Base-by-base conservation (phyloP, 2,797 vertebrate species). In the Sebastes ruberrimus region DNA sequence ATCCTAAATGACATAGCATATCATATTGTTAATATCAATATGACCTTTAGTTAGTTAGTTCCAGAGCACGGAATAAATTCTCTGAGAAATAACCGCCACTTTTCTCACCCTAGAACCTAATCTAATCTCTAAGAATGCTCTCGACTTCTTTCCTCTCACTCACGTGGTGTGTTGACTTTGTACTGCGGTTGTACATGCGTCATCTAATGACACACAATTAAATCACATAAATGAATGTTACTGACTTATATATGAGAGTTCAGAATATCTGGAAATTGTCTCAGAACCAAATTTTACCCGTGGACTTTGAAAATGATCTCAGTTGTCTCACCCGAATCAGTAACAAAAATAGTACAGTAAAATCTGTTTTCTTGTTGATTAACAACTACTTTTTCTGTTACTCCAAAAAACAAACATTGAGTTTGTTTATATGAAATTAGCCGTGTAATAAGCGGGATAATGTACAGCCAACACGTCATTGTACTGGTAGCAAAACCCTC, bases 81-180 rank as follows among this genome's bases (percentile, higher is more conserved):
- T 64, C 18, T 10, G n/a, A 38, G 10, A 59, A 60, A 33, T 20
- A 16, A 4, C 1, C 0, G 0, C 13, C 1, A 1, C n/a, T n/a
- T 56, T 0, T n/a, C 32, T 28, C 1, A 27, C 2, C 3, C n/a
- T 60, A 35, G 10, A 76, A 14, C 1, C 2, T 60, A 25, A 49
- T 60, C 63, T 59, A 23, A 32, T 23, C 14, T 33, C 6, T 10
- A 4, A 16, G 3, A 33, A 53, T 16, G 10, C 22, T 8, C 3
- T 30, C 1, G 3, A 18, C 6, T 7, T 30, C 9, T 22, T 52
- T 27, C 6, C 27, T n/a, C 10, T 63, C 2, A 33, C 10, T 7
- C 0, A 13, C n/a, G 2, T 42, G 18, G 18, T 16, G 4, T 38
- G 10, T 25, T 35, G 4, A 16, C 5, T 27, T 25, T 42, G 62